Conservation (phyloP, 1,140 invertebrate species). For the Panagrolaimus sp. region DNA sequence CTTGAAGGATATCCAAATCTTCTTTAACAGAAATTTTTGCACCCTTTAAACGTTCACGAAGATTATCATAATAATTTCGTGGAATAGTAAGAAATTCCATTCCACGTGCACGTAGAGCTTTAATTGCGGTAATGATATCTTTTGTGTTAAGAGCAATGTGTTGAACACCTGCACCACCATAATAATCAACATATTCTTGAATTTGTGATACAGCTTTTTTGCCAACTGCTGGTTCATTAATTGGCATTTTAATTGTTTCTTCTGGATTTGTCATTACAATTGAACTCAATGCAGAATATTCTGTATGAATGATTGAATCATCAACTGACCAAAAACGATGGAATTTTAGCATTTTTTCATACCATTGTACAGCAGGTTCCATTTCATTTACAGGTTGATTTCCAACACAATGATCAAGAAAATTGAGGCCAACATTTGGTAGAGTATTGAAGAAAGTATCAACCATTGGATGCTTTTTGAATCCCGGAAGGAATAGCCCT, state of each 20-base stretch:
- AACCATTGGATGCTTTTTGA: conserved; percentile 58
- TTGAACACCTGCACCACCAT: conserved; percentile 92
- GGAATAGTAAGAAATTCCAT: conserved; percentile 84
- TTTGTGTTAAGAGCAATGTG: conserved; percentile 91
- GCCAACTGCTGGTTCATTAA: conserved; percentile 93
- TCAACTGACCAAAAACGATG: conserved; percentile 99
- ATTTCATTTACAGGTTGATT: conserved; percentile 89
- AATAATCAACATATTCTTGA: conserved; percentile 95
- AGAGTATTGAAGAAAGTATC: conserved; percentile 40
- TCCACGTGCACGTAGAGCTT: conserved; percentile 73
- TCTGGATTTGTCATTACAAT: conserved; percentile 95
- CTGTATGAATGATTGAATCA: conserved; percentile 87
- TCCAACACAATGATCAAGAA: conserved; percentile 93
- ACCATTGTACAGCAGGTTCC: conserved; percentile 83
- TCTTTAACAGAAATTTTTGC: conserved; percentile 78
- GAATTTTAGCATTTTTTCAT: conserved; percentile 84
- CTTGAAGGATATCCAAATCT: conserved; percentile 73
- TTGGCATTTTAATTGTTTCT: conserved; percentile 95
- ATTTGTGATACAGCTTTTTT: conserved; percentile 83
- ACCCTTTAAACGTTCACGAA: conserved; percentile 71
- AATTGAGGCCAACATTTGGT: conserved; percentile 72
- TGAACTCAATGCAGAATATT: conserved; percentile 88
- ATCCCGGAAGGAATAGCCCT: conserved; percentile 85
- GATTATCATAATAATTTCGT: conserved; percentile 78
- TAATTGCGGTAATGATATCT: conserved; percentile 79